These are phyloP conservation scores for Ladona fulva DNA, from an alignment of 1,140 invertebrate species.

Conservation along the genomic window DNA sequence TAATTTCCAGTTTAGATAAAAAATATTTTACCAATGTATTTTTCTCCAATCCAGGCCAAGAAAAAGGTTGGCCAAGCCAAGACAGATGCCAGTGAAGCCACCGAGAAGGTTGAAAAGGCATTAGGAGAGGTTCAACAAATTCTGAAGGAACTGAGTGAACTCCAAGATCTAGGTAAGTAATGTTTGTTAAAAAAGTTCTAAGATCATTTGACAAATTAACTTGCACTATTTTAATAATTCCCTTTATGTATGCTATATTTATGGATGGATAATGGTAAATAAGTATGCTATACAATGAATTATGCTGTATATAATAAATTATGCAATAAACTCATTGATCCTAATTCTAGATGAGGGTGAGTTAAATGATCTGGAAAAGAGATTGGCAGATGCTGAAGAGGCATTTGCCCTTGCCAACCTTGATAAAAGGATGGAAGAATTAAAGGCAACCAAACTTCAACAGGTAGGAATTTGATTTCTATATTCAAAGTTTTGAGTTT, in stretches of 20 bases:
- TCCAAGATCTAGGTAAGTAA: conserved; percentile 57
- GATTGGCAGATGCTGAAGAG: conserved; percentile 61
- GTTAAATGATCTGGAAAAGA: conserved; percentile 61
- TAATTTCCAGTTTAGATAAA: no score
- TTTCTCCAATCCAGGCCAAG: conserved; percentile 42
- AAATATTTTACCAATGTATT: background rate
- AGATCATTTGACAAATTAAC: no score
- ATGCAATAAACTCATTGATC: no score
- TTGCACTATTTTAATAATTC: no score
- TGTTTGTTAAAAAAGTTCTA: conserved; percentile 15
- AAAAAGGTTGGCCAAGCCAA: conserved; percentile 79
- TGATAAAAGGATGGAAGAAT: conserved; percentile 58
- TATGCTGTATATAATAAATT: no score
- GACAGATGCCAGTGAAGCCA: conserved; percentile 64
- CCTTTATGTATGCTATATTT: no score
- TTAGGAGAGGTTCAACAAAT: conserved; percentile 70
- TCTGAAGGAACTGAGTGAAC: conserved; percentile 63
- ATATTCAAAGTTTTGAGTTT: background rate
- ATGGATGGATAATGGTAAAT: no score
- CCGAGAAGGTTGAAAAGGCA: conserved; percentile 70
- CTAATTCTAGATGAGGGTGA: conserved; percentile 46
- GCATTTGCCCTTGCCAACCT: conserved; percentile 64
- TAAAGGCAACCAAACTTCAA: conserved; percentile 55
- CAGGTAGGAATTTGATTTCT: conserved; percentile 27
- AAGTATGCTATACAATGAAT: no score